These are phyloP conservation scores for Threskiornis aethiopicus DNA, from an alignment of 2,797 vertebrate genomes.

Conservation along the genomic window DNA sequence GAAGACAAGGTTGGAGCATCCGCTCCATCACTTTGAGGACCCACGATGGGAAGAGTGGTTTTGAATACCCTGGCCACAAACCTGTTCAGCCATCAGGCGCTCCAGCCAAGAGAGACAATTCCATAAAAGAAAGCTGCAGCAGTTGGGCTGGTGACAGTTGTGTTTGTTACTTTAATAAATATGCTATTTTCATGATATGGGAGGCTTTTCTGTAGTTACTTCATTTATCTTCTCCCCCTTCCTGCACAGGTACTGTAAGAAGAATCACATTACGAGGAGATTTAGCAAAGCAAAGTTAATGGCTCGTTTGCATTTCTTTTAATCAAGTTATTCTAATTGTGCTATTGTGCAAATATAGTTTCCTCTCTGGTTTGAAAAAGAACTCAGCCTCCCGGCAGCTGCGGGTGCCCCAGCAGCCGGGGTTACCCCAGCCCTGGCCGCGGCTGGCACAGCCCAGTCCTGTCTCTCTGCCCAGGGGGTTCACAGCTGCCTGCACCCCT, in stretches of 20 bases:
- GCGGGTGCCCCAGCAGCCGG: rapidly evolving
- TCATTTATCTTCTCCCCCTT: background rate
- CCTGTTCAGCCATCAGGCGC: background rate
- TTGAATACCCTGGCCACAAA: background rate
- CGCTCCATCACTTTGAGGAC: rapidly evolving
- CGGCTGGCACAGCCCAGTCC: background rate
- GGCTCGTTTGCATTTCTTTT: slow-evolving; percentile 12
- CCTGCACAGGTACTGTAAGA: background rate
- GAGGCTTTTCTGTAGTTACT: background rate
- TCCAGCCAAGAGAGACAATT: background rate
- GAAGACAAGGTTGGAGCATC: background rate
- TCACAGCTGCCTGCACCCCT: background rate
- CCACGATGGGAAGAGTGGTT: background rate
- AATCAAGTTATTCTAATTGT: slow-evolving; percentile 45
- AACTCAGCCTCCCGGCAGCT: background rate
- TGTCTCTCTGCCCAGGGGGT: background rate
- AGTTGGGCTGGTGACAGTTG: background rate
- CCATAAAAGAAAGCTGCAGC: background rate
- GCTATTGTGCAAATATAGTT: background rate
- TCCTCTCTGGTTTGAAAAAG: background rate
- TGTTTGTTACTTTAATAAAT: background rate
- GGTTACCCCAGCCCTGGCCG: background rate
- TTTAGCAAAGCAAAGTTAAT: slow-evolving; percentile 1
- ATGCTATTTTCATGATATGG: background rate
- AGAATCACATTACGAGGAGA: background rate